Conservation (phyloP, 92 coral and sea anemone genomes). For the Epizoanthus illoricatus region DNA sequence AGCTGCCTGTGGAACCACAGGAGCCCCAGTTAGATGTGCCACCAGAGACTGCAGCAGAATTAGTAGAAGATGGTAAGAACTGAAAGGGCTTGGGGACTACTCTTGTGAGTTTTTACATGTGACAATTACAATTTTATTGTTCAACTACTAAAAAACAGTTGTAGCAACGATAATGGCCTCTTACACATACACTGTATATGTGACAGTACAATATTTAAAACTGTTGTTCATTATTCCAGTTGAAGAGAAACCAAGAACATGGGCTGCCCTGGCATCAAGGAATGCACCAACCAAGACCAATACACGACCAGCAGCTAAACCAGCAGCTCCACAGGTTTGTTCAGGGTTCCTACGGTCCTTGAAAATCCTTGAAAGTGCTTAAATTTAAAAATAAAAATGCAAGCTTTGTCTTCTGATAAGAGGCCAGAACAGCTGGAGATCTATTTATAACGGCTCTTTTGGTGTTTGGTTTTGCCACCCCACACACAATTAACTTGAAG, state of each 20-base stretch:
- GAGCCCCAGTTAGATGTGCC: conserved; percentile 10
- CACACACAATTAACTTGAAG: too few relatives aligned
- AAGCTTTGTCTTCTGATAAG: too few relatives aligned
- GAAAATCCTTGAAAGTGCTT: too few relatives aligned
- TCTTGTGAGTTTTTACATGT: neutral
- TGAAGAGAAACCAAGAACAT: conserved; percentile 78
- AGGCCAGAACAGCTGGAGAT: too few relatives aligned
- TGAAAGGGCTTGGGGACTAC: neutral
- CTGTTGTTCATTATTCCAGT: neutral
- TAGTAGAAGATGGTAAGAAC: neutral
- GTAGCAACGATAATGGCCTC: neutral
- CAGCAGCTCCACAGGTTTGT: conserved; percentile 16
- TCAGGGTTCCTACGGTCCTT: too few relatives aligned
- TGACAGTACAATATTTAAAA: neutral
- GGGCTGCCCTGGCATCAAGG: conserved; percentile 73
- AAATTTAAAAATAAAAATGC: too few relatives aligned
- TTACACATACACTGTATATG: too few relatives aligned
- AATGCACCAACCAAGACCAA: conserved; percentile 18
- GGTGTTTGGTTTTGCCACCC: too few relatives aligned
- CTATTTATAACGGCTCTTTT: too few relatives aligned
- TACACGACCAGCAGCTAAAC: conserved; percentile 15
- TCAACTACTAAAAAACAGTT: neutral
- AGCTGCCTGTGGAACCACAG: conserved; percentile 24
- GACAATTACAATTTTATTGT: conserved; percentile 12
- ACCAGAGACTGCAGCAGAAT: neutral